Evolutionary conservation across 2,797 vertebrate genomes (phyloP).

Genomic region (Characodon lateralis): DNA sequence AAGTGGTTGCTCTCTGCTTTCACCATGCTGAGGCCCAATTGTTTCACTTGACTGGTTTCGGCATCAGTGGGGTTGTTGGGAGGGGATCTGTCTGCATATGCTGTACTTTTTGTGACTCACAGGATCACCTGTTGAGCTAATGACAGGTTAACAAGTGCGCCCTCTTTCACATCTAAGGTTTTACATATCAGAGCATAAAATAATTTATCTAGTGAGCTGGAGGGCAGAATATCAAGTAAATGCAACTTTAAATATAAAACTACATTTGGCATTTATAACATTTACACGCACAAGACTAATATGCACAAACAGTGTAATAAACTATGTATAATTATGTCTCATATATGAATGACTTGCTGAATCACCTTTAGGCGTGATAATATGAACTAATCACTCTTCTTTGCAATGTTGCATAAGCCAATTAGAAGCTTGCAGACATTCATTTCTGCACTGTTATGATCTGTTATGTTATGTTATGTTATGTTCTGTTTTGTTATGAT

Average conservation of each 20-base stretch:
- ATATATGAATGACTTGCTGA: neutral
- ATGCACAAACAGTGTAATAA: no score
- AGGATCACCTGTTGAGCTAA: slow-evolving; percentile 33
- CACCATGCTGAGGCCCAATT: slow-evolving; percentile 50
- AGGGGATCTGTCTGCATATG: slow-evolving; percentile 36
- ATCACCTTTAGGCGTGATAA: neutral
- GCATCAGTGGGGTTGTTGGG: slow-evolving; percentile 17
- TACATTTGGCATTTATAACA: neutral
- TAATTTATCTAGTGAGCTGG: neutral
- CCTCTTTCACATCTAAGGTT: neutral
- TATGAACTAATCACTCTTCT: neutral
- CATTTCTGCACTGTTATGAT: neutral
- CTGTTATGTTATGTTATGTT: no score
- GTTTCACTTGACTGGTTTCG: slow-evolving; percentile 60
- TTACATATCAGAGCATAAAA: neutral
- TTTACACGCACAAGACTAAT: no score
- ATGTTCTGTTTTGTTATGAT: neutral
- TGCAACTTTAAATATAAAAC: neutral
- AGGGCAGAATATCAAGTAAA: neutral
- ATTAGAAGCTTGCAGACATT: neutral
- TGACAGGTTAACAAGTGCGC: neutral
- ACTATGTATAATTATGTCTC: neutral
- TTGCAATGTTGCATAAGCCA: no score
- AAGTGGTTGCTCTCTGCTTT: slow-evolving; percentile 65
- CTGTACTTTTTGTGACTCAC: slow-evolving; percentile 5